Evolutionary conservation across 2,797 vertebrate species (phyloP).

Genomic region (Esox lucius): DNA sequence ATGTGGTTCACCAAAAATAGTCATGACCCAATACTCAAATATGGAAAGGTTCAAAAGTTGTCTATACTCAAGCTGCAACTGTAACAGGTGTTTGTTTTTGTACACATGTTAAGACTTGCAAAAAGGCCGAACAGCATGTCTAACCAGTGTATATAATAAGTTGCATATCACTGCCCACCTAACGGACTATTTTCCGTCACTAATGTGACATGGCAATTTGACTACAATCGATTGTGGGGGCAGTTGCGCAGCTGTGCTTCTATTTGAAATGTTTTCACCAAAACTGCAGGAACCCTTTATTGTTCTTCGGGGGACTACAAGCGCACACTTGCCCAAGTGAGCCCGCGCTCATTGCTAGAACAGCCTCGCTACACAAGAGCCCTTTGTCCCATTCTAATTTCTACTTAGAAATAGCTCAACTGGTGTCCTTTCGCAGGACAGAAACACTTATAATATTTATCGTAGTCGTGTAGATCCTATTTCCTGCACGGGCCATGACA

Average conservation of each 20-base stretch:
- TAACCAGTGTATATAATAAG: slow-evolving; percentile 45
- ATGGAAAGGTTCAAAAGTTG: not conserved
- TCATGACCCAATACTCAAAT: not conserved
- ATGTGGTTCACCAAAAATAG: not conserved
- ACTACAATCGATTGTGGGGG: slow-evolving; percentile 69
- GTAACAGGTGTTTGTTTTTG: slow-evolving; percentile 10
- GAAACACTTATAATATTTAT: slow-evolving; percentile 74
- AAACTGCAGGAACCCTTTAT: slow-evolving; percentile 80
- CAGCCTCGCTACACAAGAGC: slow-evolving; percentile 67
- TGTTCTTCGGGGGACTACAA: slow-evolving; percentile 68
- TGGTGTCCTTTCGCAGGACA: slow-evolving; percentile 75
- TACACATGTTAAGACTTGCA: not conserved
- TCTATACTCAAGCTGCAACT: not conserved
- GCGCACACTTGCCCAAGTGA: slow-evolving; percentile 70
- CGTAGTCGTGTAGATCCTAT: slow-evolving; percentile 62
- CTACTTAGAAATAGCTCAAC: slow-evolving; percentile 72
- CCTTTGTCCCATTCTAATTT: slow-evolving; percentile 81
- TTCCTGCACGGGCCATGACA: slow-evolving; percentile 58
- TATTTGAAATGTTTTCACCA: slow-evolving; percentile 78
- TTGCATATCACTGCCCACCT: slow-evolving; percentile 23
- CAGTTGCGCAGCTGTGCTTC: slow-evolving; percentile 70
- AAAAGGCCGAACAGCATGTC: slow-evolving; percentile 39
- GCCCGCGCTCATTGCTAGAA: slow-evolving; percentile 70
- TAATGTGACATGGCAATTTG: slow-evolving; percentile 62
- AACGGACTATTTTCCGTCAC: slow-evolving; percentile 55